These are phyloP conservation scores for Neomonachus schauinslandi DNA, from an alignment of 2,113 vertebrate species.

Conservation along the genomic window DNA sequence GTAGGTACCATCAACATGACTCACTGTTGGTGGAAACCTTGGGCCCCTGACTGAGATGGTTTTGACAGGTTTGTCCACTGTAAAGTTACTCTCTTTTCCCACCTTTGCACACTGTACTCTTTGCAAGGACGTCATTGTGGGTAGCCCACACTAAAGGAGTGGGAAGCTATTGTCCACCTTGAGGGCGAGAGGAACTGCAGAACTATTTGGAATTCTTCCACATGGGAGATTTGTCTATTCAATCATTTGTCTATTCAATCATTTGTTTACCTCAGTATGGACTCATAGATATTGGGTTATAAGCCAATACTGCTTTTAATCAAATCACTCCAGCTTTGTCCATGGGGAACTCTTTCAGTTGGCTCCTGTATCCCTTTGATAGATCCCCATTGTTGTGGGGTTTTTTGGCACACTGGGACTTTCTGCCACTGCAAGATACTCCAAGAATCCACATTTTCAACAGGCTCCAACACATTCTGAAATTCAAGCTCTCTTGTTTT, in stretches of 20 bases:
- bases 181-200: not conserved
- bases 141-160: not conserved
- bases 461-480: not conserved
- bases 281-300: not conserved
- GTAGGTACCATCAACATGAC: too few species aligned
- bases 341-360: not conserved
- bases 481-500: conserved; percentile 33
- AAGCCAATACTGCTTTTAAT: not conserved
- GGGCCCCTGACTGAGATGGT: not conserved
- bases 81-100: not conserved
- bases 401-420: not conserved
- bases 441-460: not conserved
- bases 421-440: not conserved
- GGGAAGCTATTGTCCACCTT: not conserved
- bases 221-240: not conserved
- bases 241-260: not conserved
- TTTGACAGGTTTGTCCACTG: not conserved
- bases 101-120: not conserved
- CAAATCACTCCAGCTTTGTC: not conserved
- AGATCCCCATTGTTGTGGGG: not conserved
- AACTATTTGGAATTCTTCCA: not conserved
- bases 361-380: not conserved
- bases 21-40: not conserved
- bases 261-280: not conserved
- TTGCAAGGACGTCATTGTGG: not conserved